Evolutionary conservation across 2,797 vertebrate species (phyloP).

Genomic region (Aselliscus stoliczkanus): DNA sequence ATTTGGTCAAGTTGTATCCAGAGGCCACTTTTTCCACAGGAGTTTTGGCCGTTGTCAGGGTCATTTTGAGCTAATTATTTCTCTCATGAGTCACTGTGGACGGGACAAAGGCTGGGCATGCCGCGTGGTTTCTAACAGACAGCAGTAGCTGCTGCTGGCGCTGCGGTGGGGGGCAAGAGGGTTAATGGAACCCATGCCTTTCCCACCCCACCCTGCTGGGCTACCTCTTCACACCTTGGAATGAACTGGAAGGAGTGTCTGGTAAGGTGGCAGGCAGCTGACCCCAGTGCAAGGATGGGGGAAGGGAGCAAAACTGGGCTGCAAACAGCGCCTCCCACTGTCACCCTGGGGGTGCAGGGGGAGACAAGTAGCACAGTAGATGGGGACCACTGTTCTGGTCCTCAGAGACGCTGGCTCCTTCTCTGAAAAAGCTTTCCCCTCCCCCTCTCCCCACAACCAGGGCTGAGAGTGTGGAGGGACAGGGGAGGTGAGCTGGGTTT

Average conservation of each 20-base stretch:
- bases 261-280: neutral
- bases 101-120: accelerated
- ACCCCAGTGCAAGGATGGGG: neutral
- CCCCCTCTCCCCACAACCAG: neutral
- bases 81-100: accelerated
- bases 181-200: neutral
- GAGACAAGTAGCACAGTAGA: neutral
- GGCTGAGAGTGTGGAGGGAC: neutral
- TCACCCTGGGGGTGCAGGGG: neutral
- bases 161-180: accelerated
- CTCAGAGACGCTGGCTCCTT: neutral
- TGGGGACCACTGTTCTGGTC: accelerated
- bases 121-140: accelerated
- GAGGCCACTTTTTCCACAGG: accelerated
- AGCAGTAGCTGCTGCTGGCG: accelerated
- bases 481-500: neutral
- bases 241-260: neutral
- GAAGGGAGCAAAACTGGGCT: neutral
- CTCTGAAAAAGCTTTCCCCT: accelerated
- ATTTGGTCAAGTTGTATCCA: neutral
- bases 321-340: neutral
- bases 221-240: neutral
- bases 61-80: neutral
- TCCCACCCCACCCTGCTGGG: neutral
- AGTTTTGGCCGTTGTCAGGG: neutral